These are phyloP conservation scores for Trachelus iudaicus DNA, from an alignment of 2,888 invertebrate genomes.

Conservation along the genomic window DNA sequence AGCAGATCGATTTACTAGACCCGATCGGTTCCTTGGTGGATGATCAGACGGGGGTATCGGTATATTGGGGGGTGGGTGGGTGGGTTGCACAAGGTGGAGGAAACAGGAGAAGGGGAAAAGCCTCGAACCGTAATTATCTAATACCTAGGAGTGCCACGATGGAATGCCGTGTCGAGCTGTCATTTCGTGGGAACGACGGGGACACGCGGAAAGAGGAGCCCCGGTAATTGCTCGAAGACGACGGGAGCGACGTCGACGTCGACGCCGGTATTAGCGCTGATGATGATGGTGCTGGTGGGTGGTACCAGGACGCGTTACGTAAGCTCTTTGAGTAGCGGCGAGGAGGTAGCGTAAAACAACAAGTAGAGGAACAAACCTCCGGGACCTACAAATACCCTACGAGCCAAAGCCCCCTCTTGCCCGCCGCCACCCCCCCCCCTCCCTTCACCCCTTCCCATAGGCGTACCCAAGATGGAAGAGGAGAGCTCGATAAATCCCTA, in stretches of 20 bases:
- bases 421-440: too few species aligned
- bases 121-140: conserved; percentile 42
- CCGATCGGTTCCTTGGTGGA: not conserved
- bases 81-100: conserved; percentile 31
- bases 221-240: conserved; percentile 6
- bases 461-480: not conserved
- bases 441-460: not conserved
- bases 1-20: not conserved
- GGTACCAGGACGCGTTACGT: not conserved
- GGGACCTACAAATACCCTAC: not conserved
- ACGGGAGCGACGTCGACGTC: not conserved
- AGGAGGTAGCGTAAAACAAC: not conserved
- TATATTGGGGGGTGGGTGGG: conserved; percentile 14
- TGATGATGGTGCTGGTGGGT: not conserved
- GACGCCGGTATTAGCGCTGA: not conserved
- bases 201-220: conserved; percentile 13
- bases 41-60: not conserved
- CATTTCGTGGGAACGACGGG: conserved; percentile 28
- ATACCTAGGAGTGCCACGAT: conserved; percentile 44
- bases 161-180: conserved; percentile 41
- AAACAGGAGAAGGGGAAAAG: conserved; percentile 29
- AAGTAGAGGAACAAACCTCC: not conserved
- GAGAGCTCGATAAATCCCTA: not conserved
- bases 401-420: not conserved
- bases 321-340: not conserved